phyloP scores from a whole-genome alignment of 2,797 vertebrate species.

The Sparus aurata region DNA sequence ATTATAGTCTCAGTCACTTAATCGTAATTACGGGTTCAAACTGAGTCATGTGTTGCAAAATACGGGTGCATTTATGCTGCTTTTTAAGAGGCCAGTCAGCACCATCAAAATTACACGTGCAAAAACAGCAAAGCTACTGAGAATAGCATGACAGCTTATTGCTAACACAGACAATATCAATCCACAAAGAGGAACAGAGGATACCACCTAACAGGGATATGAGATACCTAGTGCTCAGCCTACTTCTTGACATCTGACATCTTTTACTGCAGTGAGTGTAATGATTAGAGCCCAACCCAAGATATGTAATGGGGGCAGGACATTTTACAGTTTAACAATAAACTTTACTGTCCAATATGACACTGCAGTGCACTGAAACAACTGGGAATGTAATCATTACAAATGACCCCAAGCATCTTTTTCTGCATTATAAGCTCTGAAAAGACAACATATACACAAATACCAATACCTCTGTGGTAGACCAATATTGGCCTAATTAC shows the following conservation, averaged over 20 bases:
- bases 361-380: too few species aligned
- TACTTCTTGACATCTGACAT: not conserved
- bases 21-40: slow-evolving; percentile 27
- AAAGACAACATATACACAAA: too few species aligned
- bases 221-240: slow-evolving; percentile 1
- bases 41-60: slow-evolving; percentile 11
- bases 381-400: too few species aligned
- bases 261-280: not conserved
- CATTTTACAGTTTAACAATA: too few species aligned
- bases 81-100: slow-evolving; percentile 27
- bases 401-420: too few species aligned
- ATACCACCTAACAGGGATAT: slow-evolving; percentile 12
- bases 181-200: slow-evolving; percentile 38
- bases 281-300: not conserved
- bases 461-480: too few species aligned
- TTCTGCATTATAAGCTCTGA: too few species aligned
- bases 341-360: too few species aligned
- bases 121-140: not conserved
- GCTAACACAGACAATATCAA: not conserved
- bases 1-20: slow-evolving; percentile 3
- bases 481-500: not conserved
- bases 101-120: not conserved
- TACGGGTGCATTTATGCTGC: not conserved
- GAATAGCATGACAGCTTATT: not conserved
- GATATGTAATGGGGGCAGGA: too few species aligned